phyloP scores from a whole-genome alignment of 1,140 invertebrate species.

The Ceratosolen solmsi region DNA sequence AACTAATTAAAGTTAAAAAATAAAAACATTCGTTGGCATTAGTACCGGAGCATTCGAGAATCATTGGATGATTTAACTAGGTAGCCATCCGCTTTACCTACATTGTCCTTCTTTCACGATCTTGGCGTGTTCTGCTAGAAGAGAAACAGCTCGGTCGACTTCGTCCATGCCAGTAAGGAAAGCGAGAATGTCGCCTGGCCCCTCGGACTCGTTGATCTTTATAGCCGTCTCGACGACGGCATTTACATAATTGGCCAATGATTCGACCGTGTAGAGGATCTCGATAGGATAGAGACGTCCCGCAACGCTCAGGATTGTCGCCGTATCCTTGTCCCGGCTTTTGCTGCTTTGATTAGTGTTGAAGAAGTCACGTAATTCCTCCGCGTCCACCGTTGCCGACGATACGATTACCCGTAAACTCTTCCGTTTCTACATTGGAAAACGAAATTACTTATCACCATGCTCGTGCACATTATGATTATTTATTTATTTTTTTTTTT shows the following conservation, averaged over 20 bases:
- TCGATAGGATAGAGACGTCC: conserved; percentile 92
- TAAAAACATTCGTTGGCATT: no score
- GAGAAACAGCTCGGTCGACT: conserved; percentile 82
- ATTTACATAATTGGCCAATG: conserved; percentile 92
- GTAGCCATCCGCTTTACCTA: conserved; percentile 66
- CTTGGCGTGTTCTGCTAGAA: conserved; percentile 79
- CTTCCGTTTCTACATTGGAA: conserved; percentile 81
- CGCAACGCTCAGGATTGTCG: conserved; percentile 89
- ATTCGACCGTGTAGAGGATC: conserved; percentile 87
- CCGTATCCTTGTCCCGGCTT: conserved; percentile 78
- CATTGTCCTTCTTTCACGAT: conserved; percentile 72
- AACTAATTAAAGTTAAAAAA: no score
- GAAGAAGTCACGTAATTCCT: conserved; percentile 90
- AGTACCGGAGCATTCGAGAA: no score
- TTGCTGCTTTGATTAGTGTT: conserved; percentile 79
- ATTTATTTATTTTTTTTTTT: no score
- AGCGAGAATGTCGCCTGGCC: conserved; percentile 89
- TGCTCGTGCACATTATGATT: no score
- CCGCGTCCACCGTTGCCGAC: conserved; percentile 96
- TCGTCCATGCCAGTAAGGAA: conserved; percentile 97
- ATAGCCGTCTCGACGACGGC: conserved; percentile 89
- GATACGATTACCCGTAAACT: conserved; percentile 91
- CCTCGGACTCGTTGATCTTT: conserved; percentile 90
- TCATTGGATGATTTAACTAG: no score
- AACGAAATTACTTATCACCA: conserved; percentile 29